These are phyloP conservation scores for Philopedon plagiatum DNA, from an alignment of 2,888 invertebrate species.

Conservation along the genomic window DNA sequence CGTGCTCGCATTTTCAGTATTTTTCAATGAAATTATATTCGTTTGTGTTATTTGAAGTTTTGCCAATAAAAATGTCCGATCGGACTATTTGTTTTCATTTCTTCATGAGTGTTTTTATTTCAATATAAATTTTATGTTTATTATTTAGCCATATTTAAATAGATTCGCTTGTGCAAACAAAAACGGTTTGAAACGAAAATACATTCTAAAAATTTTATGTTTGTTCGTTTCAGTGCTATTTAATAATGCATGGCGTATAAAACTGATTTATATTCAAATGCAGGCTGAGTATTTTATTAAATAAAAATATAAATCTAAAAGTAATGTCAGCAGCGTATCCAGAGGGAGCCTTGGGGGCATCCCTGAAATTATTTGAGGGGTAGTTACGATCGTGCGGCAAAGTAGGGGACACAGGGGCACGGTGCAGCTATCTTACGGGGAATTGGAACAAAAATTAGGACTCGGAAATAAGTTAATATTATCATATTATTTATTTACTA, in stretches of 20 bases:
- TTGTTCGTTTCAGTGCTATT: neutral
- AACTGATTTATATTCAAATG: slow-evolving; percentile 4
- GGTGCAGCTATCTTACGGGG: no score
- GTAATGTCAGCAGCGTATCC: no score
- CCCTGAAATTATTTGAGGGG: no score
- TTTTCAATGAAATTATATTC: slow-evolving; percentile 29
- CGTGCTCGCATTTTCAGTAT: slow-evolving; percentile 17
- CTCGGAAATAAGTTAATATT: no score
- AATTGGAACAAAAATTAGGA: no score
- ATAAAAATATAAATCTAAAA: neutral
- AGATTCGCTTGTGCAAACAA: slow-evolving; percentile 17
- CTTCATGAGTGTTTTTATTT: slow-evolving; percentile 11
- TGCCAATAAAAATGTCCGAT: slow-evolving; percentile 33
- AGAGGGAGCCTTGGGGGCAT: no score
- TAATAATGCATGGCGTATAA: slow-evolving; percentile 14
- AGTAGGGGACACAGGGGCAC: no score
- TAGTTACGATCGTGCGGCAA: no score
- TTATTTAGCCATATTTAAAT: slow-evolving; percentile 33
- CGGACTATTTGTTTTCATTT: slow-evolving; percentile 33
- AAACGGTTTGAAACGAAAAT: slow-evolving; percentile 22
- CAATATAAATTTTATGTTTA: slow-evolving; percentile 29
- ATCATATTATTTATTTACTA: no score
- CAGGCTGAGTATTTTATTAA: neutral
- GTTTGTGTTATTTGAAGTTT: slow-evolving; percentile 17
- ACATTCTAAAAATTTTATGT: neutral